phyloP scores from a whole-genome alignment of 2,113 vertebrate genomes.

The Mustela lutreola region DNA sequence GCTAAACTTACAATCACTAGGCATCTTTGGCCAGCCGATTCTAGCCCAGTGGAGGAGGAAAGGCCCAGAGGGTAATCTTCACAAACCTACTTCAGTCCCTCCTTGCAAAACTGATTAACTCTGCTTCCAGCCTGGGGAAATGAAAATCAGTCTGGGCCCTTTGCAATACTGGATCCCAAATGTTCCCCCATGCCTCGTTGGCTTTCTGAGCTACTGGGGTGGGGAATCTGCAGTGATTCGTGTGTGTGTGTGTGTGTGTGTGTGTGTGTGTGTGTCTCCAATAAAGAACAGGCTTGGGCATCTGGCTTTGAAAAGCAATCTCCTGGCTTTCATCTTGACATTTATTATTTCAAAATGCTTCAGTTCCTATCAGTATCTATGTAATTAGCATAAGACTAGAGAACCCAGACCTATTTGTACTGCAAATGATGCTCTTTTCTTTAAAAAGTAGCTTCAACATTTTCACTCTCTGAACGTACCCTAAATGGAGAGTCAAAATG shows the following conservation, averaged over 20 bases:
- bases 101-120: constrained; percentile 53
- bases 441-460: constrained; percentile 16
- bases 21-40: constrained; percentile 43
- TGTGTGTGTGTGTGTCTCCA: neutral
- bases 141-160: constrained; percentile 13
- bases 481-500: neutral
- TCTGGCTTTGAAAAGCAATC: constrained; percentile 71
- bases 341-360: constrained; percentile 65
- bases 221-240: neutral
- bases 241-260: too few species aligned
- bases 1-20: constrained; percentile 62
- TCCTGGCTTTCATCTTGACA: constrained; percentile 57
- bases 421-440: neutral
- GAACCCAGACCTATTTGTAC: neutral
- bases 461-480: constrained; percentile 30
- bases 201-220: neutral
- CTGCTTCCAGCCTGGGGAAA: constrained; percentile 40
- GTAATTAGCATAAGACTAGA: constrained; percentile 2
- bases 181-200: neutral
- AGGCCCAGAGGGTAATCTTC: neutral
- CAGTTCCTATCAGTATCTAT: constrained; percentile 6
- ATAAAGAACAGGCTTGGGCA: neutral
- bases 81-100: neutral
- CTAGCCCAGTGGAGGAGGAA: neutral
- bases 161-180: neutral